Evolutionary conservation across 2,888 invertebrate species (phyloP), one percentile per base, ranked within the genome.

Genomic region (Ellobium chinense): DNA sequence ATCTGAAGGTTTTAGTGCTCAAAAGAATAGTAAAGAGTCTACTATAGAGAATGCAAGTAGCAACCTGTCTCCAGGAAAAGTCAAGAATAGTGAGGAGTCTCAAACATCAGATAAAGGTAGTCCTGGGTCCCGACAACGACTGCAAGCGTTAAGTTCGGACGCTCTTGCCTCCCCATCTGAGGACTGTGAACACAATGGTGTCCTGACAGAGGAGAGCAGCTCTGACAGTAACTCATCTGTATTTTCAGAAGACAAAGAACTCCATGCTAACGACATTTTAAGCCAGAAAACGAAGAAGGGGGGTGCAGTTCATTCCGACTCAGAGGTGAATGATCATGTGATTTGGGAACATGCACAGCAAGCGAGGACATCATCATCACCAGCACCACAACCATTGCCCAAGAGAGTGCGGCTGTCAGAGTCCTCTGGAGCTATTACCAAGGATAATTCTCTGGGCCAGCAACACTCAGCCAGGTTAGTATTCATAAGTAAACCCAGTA

Each of bases 121-220:
- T 12, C 63, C n/a, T 14, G 24, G 18, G 14, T 54, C 54, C 24
- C 24, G 75, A 31, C 63, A 31, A n/a, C 27, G 65, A 54, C 54
- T 65, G 12, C 54, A 31, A 29, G 75, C 63, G n/a, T 14, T 73
- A 31, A 36, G 73, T 60, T 60, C 60, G 24, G 73, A 60, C 9
- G 46, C 18, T 12, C 46, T 18, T 46, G 46, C 18, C 46, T 7
- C 46, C 46, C 9, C 7, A 46, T 12, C 46, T 46, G 9, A 46
- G 46, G 9, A 46, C 7, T 18, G 46, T 18, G 18, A 7, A 3
- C 54, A 18, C 56, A 70, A 70, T 34, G 1, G 12, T 0, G 18
- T n/a, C 21, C 56, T 34, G 1, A n/a, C 12, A 1, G 34, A 56
- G n/a, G 27, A 46, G 18, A 68, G 12, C 7, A n/a, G 27, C n/a